phyloP scores from a whole-genome alignment of 35 echinoderm and acorn worm species.

The Ptychodera flava region DNA sequence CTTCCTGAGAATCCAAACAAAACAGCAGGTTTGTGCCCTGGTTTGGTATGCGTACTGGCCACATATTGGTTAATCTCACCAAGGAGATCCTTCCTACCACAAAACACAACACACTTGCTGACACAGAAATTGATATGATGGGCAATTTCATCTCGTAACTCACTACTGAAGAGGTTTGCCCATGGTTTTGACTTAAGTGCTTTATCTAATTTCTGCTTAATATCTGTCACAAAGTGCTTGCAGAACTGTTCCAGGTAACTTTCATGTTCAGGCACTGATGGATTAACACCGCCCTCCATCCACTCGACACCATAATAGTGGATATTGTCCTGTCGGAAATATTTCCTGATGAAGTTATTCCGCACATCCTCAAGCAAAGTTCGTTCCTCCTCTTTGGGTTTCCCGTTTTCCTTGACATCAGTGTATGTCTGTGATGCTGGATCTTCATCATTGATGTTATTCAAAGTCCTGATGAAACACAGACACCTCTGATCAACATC shows the following conservation, averaged over 20 bases:
- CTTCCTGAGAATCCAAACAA: slow-evolving; percentile 73
- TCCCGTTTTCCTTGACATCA: slow-evolving; percentile 30
- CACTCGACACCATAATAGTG: slow-evolving; percentile 54
- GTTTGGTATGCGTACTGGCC: slow-evolving; percentile 10
- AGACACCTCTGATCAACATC: slow-evolving; percentile 64
- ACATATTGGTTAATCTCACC: slow-evolving; percentile 40
- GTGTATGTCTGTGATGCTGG: slow-evolving; percentile 38
- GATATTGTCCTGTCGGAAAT: slow-evolving; percentile 44
- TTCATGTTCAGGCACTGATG: slow-evolving; percentile 23
- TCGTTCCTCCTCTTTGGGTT: slow-evolving; percentile 48
- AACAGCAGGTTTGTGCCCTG: slow-evolving; percentile 31
- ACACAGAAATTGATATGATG: slow-evolving; percentile 88
- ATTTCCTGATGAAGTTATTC: slow-evolving; percentile 45
- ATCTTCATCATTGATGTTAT: slow-evolving; percentile 46
- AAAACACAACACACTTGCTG: slow-evolving; percentile 65
- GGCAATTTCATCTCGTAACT: slow-evolving; percentile 52
- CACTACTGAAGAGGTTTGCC: slow-evolving; percentile 38
- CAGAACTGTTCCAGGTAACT: slow-evolving; percentile 62
- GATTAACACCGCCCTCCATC: slow-evolving; percentile 60
- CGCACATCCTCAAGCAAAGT: slow-evolving; percentile 54
- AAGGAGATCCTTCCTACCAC: slow-evolving; percentile 70
- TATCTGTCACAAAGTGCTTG: slow-evolving; percentile 41
- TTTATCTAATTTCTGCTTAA: slow-evolving; percentile 44
- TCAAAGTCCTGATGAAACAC: slow-evolving; percentile 68
- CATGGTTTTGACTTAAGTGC: slow-evolving; percentile 22